Percentiles rank a stretch among this genome's conserved stretches.
phyloP scores from a whole-genome alignment of 1,140 invertebrate species.

The Phymastichus coffea region DNA sequence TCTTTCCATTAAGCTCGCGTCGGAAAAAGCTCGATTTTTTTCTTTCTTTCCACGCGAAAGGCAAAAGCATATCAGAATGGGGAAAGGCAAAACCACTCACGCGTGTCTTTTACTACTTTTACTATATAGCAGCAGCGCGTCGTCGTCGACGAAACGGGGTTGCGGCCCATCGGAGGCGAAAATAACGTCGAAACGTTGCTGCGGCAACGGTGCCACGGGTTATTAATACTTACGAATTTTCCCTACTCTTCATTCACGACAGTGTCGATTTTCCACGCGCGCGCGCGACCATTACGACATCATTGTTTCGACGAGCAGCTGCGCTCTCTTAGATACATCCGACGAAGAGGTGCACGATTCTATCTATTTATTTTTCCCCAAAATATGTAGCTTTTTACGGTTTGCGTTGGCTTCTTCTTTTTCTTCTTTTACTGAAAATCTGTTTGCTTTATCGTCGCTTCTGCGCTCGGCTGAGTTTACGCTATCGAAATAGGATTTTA shows the following conservation, averaged over 20 bases:
- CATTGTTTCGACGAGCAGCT: slow-evolving; percentile 5
- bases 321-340: too few species aligned
- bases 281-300: slow-evolving; percentile 6
- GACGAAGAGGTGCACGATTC: too few species aligned
- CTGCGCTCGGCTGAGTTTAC: too few species aligned
- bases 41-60: slow-evolving; percentile 24
- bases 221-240: slow-evolving; percentile 52
- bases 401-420: too few species aligned
- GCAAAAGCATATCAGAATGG: slow-evolving; percentile 24
- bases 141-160: slow-evolving; percentile 40
- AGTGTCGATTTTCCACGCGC: slow-evolving; percentile 22
- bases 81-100: neutral
- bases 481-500: too few species aligned
- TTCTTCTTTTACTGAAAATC: too few species aligned
- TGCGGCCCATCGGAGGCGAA: slow-evolving; percentile 38
- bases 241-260: slow-evolving; percentile 45
- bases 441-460: too few species aligned
- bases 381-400: too few species aligned
- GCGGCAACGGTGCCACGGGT: slow-evolving; percentile 48
- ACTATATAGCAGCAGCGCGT: too few species aligned
- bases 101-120: slow-evolving; percentile 38
- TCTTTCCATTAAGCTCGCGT: neutral
- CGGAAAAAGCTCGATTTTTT: neutral
- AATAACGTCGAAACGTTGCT: slow-evolving; percentile 47
- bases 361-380: too few species aligned